Evolutionary conservation across 2,888 invertebrate species (phyloP).

Genomic region (Lacanobia wlatinum): DNA sequence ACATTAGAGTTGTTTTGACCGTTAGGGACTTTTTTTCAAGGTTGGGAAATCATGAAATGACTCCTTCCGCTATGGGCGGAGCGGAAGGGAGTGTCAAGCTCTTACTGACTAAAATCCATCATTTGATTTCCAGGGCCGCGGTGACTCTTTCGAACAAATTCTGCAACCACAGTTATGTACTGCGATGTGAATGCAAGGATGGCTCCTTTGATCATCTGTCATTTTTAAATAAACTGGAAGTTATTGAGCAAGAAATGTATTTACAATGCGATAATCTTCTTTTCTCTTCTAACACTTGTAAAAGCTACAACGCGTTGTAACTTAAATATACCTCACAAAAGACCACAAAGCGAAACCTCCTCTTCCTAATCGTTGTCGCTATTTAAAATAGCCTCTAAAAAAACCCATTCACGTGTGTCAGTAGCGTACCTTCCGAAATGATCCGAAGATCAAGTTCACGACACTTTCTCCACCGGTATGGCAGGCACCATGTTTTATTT

Average conservation of each 20-base stretch:
- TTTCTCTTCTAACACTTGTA: no score
- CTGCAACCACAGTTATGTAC: no score
- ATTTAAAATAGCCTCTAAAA: constrained; percentile 2
- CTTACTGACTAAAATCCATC: no score
- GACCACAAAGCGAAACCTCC: not conserved
- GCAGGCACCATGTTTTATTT: constrained; percentile 66
- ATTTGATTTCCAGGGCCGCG: no score
- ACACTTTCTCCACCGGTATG: constrained; percentile 71
- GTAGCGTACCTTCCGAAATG: constrained; percentile 14
- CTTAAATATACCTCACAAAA: not conserved
- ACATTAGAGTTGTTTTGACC: no score
- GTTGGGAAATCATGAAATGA: no score
- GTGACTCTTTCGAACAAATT: no score
- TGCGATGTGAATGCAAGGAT: no score
- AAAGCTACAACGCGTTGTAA: not conserved
- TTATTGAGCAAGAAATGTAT: not conserved
- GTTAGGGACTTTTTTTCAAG: no score
- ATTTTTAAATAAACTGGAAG: not conserved
- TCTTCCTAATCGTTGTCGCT: not conserved
- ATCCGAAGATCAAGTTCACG: constrained; percentile 70
- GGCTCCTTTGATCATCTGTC: no score
- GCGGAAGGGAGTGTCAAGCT: no score
- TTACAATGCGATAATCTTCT: not conserved
- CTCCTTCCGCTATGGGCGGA: no score
- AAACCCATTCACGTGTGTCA: constrained; percentile 33